Percentiles rank a stretch among this genome's conserved stretches.
Evolutionary conservation across 2,797 vertebrate species (phyloP).

Genomic region (Cuniculus paca): DNA sequence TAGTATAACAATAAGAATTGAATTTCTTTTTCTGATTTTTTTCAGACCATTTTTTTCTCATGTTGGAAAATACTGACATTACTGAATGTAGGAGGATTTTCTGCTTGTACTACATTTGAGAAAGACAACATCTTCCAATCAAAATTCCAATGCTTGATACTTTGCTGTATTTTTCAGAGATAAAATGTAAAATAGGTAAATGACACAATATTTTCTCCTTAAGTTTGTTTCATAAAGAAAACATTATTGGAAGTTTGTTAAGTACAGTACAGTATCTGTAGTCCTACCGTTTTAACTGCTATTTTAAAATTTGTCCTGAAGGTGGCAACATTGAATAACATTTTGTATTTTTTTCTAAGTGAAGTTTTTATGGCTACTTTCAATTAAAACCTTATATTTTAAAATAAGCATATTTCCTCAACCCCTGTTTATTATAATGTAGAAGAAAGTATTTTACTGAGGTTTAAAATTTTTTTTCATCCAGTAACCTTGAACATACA

Average conservation of each 20-base stretch:
- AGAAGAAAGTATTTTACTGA: constrained; percentile 58
- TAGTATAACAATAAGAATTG: not conserved
- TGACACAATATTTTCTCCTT: not conserved
- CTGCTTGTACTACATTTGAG: constrained; percentile 60
- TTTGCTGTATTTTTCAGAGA: not conserved
- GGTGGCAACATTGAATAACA: constrained; percentile 90
- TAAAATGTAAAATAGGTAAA: constrained; percentile 34
- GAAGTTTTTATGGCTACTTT: constrained; percentile 59
- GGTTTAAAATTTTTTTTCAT: not conserved
- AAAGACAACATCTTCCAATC: constrained; percentile 66
- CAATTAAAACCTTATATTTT: constrained; percentile 86
- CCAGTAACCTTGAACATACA: constrained; percentile 64
- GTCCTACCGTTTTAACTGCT: not conserved
- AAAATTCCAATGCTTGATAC: constrained; percentile 2
- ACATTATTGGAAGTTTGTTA: constrained; percentile 2
- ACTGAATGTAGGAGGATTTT: constrained; percentile 65
- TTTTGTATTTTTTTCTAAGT: constrained; percentile 71
- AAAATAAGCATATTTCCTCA: constrained; percentile 71
- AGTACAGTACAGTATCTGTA: not conserved
- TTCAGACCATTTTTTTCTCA: constrained; percentile 50
- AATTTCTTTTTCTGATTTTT: constrained; percentile 72
- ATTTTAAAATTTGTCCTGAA: constrained; percentile 84
- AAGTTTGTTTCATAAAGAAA: not conserved
- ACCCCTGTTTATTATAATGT: constrained; percentile 74
- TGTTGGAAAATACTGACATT: constrained; percentile 59